Conservation (phyloP, 2,797 vertebrate species). For the Aulostomus chinensis region DNA sequence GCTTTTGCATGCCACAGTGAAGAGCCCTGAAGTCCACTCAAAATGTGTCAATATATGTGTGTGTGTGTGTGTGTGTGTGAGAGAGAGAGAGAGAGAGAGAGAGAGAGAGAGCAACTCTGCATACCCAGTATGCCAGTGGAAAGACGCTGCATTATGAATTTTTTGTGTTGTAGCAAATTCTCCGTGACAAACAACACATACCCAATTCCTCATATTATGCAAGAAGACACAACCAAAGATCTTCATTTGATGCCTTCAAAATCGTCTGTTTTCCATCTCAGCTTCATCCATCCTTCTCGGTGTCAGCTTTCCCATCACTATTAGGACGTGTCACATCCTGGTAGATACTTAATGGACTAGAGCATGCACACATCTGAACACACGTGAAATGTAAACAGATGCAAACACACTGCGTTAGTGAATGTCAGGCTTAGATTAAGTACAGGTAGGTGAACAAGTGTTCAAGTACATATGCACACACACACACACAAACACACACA, state of each 20-base stretch:
- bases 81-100: too few species aligned
- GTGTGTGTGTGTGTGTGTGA: slow-evolving; percentile 8
- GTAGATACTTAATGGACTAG: slow-evolving; percentile 50
- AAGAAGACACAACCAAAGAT: background rate
- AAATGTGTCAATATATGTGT: too few species aligned
- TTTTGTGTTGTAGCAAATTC: slow-evolving; percentile 21
- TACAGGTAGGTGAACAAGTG: slow-evolving; percentile 19
- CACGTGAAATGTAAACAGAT: slow-evolving; percentile 50
- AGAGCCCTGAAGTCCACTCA: too few species aligned
- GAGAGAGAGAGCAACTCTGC: slow-evolving; percentile 61
- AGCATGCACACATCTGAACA: slow-evolving; percentile 7
- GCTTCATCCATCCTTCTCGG: slow-evolving; percentile 44
- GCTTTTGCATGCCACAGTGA: slow-evolving; percentile 32
- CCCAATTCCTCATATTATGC: slow-evolving; percentile 22
- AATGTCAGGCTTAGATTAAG: slow-evolving; percentile 32
- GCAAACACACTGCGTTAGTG: background rate
- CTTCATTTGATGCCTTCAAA: slow-evolving; percentile 25
- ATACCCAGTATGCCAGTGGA: slow-evolving; percentile 61
- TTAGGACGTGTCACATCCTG: slow-evolving; percentile 48
- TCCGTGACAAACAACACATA: slow-evolving; percentile 5
- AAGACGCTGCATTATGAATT: slow-evolving; percentile 29
- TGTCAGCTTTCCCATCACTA: slow-evolving; percentile 52
- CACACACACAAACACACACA: background rate
- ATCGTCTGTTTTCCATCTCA: slow-evolving; percentile 8
- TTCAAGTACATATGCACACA: slow-evolving; percentile 8